Evolutionary conservation across 2,113 vertebrate species (phyloP), one percentile per base, ranked within the genome.

Genomic region (Sylvia atricapilla): DNA sequence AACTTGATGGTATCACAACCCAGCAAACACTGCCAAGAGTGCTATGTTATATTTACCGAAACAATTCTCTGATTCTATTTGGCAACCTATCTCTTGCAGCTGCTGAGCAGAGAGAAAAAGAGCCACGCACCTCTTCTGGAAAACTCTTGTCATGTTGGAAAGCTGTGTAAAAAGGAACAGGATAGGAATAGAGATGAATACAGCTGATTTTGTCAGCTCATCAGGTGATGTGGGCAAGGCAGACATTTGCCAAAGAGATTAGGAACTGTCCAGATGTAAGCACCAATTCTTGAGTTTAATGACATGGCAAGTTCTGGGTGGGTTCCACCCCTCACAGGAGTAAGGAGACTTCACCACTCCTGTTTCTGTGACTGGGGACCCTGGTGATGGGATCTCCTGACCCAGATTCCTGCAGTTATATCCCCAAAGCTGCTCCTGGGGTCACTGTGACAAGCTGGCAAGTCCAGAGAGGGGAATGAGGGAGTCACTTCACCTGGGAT

Each of bases 21-120:
- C 83, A 90, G 53, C 69, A 94, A 56, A 66, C 27, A 19, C 50
- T 92, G 76, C 87, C 84, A 83, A 63, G 75, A 50, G 58, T 80
- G 67, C 58, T 68, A 25, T 33, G 72, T 43, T 64, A 31, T 50
- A 55, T 90, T 94, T 77, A 83, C 88, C 60, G 55, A 87, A 78
- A 73, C 19, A 20, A 62, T 62, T 56, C 53, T 50, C 44, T 87
- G 92, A 56, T 83, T 72, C 47, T 83, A 0, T 46, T 73, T 92
- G 79, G 67, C 93, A 50, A 24, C 49, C 13, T 80, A 11, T 66
- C 91, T 88, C 62, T 86, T 80, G 55, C 86, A 92, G 72, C 80
- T 86, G 59, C 86, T 76, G 30, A 14, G n/a, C 39, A 79, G 74
- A 91, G 66, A 67, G 67, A 25, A 73, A 74, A 41, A 72, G 39